Evolutionary conservation across 2,113 vertebrate species (phyloP).

Genomic region (Tiliqua scincoides): DNA sequence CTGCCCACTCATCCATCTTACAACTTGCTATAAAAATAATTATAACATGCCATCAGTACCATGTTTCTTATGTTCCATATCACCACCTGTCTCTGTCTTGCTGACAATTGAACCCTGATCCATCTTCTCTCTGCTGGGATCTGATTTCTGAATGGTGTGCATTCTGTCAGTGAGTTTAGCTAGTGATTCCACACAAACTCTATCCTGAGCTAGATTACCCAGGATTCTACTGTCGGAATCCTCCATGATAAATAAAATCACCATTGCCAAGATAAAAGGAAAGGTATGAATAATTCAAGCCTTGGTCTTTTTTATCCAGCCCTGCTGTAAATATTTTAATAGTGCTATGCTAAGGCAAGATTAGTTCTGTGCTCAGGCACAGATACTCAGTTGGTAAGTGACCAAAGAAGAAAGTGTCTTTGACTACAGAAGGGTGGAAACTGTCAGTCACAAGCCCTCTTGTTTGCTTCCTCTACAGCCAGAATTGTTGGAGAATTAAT

Average conservation of each 20-base stretch:
- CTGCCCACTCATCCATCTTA: neutral
- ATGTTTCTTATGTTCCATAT: neutral
- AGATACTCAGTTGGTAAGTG: slow-evolving; percentile 12
- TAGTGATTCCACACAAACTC: neutral
- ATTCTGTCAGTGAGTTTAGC: neutral
- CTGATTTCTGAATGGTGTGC: neutral
- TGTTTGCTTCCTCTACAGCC: neutral
- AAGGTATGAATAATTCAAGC: slow-evolving; percentile 31
- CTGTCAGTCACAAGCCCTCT: neutral
- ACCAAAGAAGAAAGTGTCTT: neutral
- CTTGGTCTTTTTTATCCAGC: slow-evolving; percentile 27
- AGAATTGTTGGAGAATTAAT: neutral
- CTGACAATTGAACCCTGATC: neutral
- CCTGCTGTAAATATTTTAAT: slow-evolving; percentile 42
- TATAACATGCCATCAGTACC: neutral
- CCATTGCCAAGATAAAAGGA: slow-evolving; percentile 38
- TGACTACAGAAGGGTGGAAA: neutral
- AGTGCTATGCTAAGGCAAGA: slow-evolving; percentile 25
- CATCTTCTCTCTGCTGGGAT: neutral
- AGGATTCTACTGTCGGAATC: slow-evolving; percentile 6
- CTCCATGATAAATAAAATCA: slow-evolving; percentile 23
- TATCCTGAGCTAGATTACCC: neutral
- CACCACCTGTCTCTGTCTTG: neutral
- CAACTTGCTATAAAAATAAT: neutral
- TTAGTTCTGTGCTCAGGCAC: slow-evolving; percentile 24